A percentile compares a stretch with the other conserved stretches of the same genome.
Conservation (phyloP, 1,140 invertebrate genomes). For the Drosophila saltans region DNA sequence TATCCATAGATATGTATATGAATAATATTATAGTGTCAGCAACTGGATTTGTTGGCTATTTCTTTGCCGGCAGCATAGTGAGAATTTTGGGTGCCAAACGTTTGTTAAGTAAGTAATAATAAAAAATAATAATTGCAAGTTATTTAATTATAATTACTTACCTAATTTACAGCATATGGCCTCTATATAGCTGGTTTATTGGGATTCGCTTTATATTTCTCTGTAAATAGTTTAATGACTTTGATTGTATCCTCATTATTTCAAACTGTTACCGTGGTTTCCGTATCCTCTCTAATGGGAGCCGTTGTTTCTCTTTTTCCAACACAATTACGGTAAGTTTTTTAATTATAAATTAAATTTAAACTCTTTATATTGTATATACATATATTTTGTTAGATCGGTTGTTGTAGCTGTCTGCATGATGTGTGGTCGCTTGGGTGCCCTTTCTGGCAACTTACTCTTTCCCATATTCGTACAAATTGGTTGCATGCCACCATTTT, state of each 20-base stretch:
- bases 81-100: slow-evolving; percentile 84
- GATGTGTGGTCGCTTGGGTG: slow-evolving; percentile 79
- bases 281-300: slow-evolving; percentile 71
- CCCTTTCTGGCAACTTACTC: slow-evolving; percentile 73
- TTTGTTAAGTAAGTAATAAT: slow-evolving; percentile 71
- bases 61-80: slow-evolving; percentile 83
- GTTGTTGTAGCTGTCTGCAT: slow-evolving; percentile 71
- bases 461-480: slow-evolving; percentile 76
- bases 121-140: no score
- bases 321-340: slow-evolving; percentile 69
- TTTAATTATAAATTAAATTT: no score
- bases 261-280: slow-evolving; percentile 64
- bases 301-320: slow-evolving; percentile 74
- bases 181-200: slow-evolving; percentile 76
- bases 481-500: slow-evolving; percentile 76
- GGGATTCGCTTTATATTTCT: slow-evolving; percentile 83
- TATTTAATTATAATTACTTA: no score
- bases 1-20: slow-evolving; percentile 84
- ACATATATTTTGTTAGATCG: slow-evolving; percentile 40
- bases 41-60: slow-evolving; percentile 84
- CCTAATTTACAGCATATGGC: slow-evolving; percentile 66
- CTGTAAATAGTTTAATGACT: slow-evolving; percentile 82
- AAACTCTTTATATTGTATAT: neutral
- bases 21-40: slow-evolving; percentile 85
- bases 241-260: slow-evolving; percentile 67